Conservation (phyloP, 2,113 vertebrate genomes). For the Kryptolebias marmoratus region DNA sequence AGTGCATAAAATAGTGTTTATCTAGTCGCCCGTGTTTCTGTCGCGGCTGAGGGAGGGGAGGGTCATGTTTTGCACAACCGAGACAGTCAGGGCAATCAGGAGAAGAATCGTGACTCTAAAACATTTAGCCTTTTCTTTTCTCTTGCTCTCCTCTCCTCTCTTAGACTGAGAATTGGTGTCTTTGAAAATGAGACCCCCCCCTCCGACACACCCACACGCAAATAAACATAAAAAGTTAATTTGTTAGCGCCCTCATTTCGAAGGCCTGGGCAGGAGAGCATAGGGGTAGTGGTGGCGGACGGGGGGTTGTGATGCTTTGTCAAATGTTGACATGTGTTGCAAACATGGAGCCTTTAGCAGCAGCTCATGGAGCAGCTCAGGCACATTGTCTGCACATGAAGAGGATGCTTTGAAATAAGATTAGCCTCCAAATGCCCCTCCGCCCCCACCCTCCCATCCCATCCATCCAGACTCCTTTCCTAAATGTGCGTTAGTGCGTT, state of each 20-base stretch:
- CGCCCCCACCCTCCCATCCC: background rate
- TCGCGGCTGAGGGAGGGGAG: slow-evolving; percentile 74
- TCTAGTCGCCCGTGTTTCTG: slow-evolving; percentile 79
- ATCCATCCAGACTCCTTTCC: slow-evolving; percentile 12
- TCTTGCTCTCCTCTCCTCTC: slow-evolving; percentile 31
- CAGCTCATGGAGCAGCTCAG: slow-evolving; percentile 60
- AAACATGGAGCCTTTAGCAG: slow-evolving; percentile 76
- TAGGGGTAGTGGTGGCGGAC: slow-evolving; percentile 54
- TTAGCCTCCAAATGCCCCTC: slow-evolving; percentile 73
- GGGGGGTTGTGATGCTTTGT: slow-evolving; percentile 76
- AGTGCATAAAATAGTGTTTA: slow-evolving; percentile 86
- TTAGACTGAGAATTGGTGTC: slow-evolving; percentile 56
- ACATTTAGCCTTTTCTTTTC: slow-evolving; percentile 61
- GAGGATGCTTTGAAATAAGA: slow-evolving; percentile 77
- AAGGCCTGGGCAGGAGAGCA: slow-evolving; percentile 76
- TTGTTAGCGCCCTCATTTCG: slow-evolving; percentile 80
- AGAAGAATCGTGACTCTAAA: slow-evolving; percentile 77
- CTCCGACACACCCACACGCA: slow-evolving; percentile 79
- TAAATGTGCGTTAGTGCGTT: slow-evolving; percentile 43
- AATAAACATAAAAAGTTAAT: slow-evolving; percentile 85
- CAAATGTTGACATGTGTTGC: slow-evolving; percentile 83
- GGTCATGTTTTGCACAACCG: slow-evolving; percentile 77
- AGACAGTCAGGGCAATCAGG: slow-evolving; percentile 75
- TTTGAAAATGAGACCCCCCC: slow-evolving; percentile 63
- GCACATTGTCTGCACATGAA: slow-evolving; percentile 75